These are phyloP conservation scores for Sphyrna mokarran DNA, from an alignment of 2,113 vertebrate genomes.

Conservation along the genomic window DNA sequence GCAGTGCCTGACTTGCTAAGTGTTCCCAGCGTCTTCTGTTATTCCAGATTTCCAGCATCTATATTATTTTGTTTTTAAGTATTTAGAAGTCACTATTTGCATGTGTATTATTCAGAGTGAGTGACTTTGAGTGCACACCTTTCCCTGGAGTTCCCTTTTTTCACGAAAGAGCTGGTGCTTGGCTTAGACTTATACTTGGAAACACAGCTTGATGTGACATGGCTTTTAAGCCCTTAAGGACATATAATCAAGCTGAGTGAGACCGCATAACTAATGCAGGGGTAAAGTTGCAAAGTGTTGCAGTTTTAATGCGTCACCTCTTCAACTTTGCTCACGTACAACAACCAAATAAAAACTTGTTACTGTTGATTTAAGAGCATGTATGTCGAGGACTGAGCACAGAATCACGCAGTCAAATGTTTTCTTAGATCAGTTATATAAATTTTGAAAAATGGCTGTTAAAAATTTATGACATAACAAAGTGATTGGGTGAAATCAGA, in stretches of 20 bases:
- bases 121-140: background rate
- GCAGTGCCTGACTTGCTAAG: background rate
- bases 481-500: background rate
- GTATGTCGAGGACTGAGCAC: background rate
- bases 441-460: slow-evolving; percentile 2
- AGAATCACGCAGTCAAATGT: background rate
- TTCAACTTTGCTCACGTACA: slow-evolving; percentile 11
- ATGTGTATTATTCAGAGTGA: slow-evolving; percentile 12
- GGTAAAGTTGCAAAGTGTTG: background rate
- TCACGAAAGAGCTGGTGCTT: background rate
- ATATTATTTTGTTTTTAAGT: background rate
- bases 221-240: background rate
- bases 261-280: background rate
- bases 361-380: background rate
- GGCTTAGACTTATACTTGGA: background rate
- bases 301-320: background rate
- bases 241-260: background rate
- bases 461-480: background rate
- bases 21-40: background rate
- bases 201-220: background rate
- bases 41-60: background rate
- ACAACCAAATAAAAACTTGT: background rate
- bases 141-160: background rate
- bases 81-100: background rate
- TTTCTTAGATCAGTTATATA: background rate